A percentile compares a stretch with the other conserved stretches of the same genome.
phyloP scores from a whole-genome alignment of 2,113 vertebrate species.

The Stigmatopora argus region DNA sequence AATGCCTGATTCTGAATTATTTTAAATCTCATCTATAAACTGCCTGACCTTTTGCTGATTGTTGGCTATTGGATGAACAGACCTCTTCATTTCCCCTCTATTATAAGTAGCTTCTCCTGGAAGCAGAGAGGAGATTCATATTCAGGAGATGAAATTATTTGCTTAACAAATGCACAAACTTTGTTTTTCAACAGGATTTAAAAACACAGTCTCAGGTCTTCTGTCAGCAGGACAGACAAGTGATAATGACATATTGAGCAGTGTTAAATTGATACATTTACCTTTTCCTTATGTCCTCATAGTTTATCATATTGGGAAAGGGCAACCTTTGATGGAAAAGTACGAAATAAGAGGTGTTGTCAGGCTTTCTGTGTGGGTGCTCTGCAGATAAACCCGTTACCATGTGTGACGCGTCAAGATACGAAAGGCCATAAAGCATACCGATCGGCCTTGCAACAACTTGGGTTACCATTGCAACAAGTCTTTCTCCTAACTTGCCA shows the following conservation, averaged over 20 bases:
- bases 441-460: constrained; percentile 27
- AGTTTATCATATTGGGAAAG: constrained; percentile 1
- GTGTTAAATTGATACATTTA: constrained; percentile 5
- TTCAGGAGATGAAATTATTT: background rate
- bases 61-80: constrained; percentile 11
- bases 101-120: constrained; percentile 13
- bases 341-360: background rate
- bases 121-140: background rate
- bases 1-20: background rate
- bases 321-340: background rate
- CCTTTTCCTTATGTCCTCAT: constrained; percentile 7
- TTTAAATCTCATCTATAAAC: constrained; percentile 2
- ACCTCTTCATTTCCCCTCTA: constrained; percentile 17
- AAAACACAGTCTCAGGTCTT: background rate
- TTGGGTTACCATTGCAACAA: constrained; percentile 54
- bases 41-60: constrained; percentile 28
- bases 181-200: background rate
- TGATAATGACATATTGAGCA: constrained; percentile 5
- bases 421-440: constrained; percentile 31
- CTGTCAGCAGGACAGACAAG: constrained; percentile 7
- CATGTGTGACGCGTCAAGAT: constrained; percentile 22
- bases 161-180: background rate
- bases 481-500: constrained; percentile 19
- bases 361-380: constrained; percentile 11
- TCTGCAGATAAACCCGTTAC: constrained; percentile 25